Evolutionary conservation across 2,888 invertebrate genomes (phyloP).

Genomic region (Tuta absoluta): DNA sequence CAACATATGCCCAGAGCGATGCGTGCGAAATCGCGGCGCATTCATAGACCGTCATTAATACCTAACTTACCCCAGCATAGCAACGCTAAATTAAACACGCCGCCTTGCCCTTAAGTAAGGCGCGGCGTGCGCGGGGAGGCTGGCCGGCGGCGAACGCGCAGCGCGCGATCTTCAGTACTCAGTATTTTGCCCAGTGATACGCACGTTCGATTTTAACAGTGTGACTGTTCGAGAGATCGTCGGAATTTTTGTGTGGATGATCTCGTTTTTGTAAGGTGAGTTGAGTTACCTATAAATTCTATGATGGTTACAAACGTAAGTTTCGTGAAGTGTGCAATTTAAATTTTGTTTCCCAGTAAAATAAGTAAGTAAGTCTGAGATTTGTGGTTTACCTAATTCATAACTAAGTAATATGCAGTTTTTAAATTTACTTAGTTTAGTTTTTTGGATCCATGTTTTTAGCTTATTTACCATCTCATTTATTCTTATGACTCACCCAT

Average conservation of each 20-base stretch:
- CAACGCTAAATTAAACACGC: too few species aligned
- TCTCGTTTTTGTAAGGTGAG: neutral
- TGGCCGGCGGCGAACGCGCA: too few species aligned
- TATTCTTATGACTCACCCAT: neutral
- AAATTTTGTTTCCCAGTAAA: neutral
- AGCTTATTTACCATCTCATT: neutral
- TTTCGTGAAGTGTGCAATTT: neutral
- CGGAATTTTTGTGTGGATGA: neutral
- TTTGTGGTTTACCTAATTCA: too few species aligned
- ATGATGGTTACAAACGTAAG: constrained; percentile 6
- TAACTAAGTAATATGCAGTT: too few species aligned
- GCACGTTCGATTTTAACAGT: constrained; percentile 9
- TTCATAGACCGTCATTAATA: too few species aligned
- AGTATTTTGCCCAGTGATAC: constrained; percentile 24
- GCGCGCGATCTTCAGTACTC: constrained; percentile 22
- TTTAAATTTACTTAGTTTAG: too few species aligned
- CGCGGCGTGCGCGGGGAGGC: too few species aligned
- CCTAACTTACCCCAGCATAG: too few species aligned
- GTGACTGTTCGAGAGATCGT: constrained; percentile 13
- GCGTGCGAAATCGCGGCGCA: too few species aligned
- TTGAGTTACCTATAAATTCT: constrained; percentile 13
- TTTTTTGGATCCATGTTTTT: neutral
- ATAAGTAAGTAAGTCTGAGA: too few species aligned
- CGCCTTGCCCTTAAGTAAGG: too few species aligned
- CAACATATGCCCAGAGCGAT: too few species aligned